phyloP scores from a whole-genome alignment of 2,888 invertebrate genomes.

The Hemithea aestivaria region DNA sequence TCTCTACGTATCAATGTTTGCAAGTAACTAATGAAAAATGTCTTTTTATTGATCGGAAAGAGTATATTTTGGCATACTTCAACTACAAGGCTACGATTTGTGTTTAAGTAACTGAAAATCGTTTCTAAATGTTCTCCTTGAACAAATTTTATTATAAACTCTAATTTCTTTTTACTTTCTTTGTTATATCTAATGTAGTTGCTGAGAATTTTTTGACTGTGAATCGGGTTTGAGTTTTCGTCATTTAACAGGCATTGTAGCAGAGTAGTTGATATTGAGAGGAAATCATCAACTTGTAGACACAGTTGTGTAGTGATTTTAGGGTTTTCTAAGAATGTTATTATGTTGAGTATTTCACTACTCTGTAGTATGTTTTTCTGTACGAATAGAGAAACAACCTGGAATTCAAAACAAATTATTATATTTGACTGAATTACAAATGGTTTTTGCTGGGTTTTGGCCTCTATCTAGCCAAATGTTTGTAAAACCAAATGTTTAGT shows the following conservation, averaged over 20 bases:
- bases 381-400: slow-evolving; percentile 60
- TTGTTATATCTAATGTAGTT: slow-evolving; percentile 54
- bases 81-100: slow-evolving; percentile 43
- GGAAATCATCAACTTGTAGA: slow-evolving; percentile 49
- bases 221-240: slow-evolving; percentile 22
- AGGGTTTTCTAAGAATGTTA: slow-evolving; percentile 54
- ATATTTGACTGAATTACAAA: too few species aligned
- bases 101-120: slow-evolving; percentile 53
- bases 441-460: too few species aligned
- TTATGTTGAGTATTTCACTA: slow-evolving; percentile 43
- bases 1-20: slow-evolving; percentile 62
- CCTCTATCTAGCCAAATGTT: too few species aligned
- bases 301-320: slow-evolving; percentile 51
- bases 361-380: slow-evolving; percentile 45
- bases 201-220: slow-evolving; percentile 44
- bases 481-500: too few species aligned
- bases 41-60: slow-evolving; percentile 58
- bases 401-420: too few species aligned
- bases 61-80: slow-evolving; percentile 52
- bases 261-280: slow-evolving; percentile 48
- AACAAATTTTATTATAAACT: slow-evolving; percentile 57
- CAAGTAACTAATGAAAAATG: slow-evolving; percentile 55
- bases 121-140: slow-evolving; percentile 58
- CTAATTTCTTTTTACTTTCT: slow-evolving; percentile 63
- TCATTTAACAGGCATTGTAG: slow-evolving; percentile 46